Evolutionary conservation across 2,888 invertebrate genomes (phyloP).

Genomic region (Morinoia aosen): DNA sequence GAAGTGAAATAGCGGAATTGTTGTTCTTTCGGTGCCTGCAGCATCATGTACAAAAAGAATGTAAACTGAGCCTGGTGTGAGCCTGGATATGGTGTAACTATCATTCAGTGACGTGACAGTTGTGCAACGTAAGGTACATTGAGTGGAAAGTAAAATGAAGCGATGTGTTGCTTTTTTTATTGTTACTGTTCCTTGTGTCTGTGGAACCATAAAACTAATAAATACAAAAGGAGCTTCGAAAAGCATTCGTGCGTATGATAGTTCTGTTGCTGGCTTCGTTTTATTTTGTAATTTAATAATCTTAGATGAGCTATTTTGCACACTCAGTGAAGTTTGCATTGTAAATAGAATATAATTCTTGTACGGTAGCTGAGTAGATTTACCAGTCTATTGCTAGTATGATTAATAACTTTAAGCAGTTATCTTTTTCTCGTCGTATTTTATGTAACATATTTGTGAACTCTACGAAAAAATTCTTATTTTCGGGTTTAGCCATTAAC

Average conservation of each 20-base stretch:
- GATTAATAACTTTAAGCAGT: background rate
- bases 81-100: background rate
- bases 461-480: background rate
- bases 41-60: conserved; percentile 9
- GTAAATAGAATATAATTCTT: background rate
- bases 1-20: background rate
- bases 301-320: background rate
- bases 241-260: background rate
- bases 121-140: background rate
- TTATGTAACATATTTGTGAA: background rate
- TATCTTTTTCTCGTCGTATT: background rate
- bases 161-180: background rate
- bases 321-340: background rate
- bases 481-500: background rate
- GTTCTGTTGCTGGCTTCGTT: background rate
- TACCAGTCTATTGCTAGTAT: background rate
- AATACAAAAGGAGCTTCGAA: background rate
- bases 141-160: background rate
- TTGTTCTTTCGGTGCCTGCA: background rate
- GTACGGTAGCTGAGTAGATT: background rate
- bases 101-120: background rate
- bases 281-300: background rate
- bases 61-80: background rate
- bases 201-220: background rate
- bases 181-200: background rate